Base-by-base conservation (phyloP, 2,113 vertebrate species). In the Hippoglossus stenolepis region DNA sequence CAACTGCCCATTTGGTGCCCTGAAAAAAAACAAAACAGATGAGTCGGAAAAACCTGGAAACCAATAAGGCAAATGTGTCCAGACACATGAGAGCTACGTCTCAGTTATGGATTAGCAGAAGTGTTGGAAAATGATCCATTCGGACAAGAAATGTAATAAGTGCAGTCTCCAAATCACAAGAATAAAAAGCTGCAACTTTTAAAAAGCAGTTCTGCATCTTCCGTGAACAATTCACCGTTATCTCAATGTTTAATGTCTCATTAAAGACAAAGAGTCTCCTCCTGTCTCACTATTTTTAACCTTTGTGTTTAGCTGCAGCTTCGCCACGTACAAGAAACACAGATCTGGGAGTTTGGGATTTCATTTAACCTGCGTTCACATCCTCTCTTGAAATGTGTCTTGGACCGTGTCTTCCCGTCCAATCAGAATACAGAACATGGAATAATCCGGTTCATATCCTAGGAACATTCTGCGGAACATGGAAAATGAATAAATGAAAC, bases 31-130 rank as follows among this genome's bases (percentile, higher is more conserved):
- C 2, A 43, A 18, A 49, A 18, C 13, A 49, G 21, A 69, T 53
- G 49, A 74, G 18, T 1, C 31, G 35, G n/a, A 7, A 24, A 82
- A 82, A 54, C 3, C 12, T 76, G 64, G 12, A 62, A 83, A 62
- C 70, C 12, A 76, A 80, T 87, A 89, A 90, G 87, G 87, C 87
- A 82, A 75, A 62, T 40, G 63, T 73, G 71, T 77, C 72, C 45
- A 66, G 40, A 59, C 74, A 59, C 74, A 63, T 23, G 38, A 53
- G 56, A 65, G 38, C 49, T 23, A 18, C 5, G 3, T 57, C 24
- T 72, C 58, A 58, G 17, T 17, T 3, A 21, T 26, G 12, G 28
- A 11, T 45, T 17, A 65, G 21, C 10, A 66, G 57, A 60, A 0
- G 12, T 45, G 23, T 47, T 8, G 35, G 10, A 28, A 35, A 60